A percentile compares a stretch with the other conserved stretches of the same genome.
Conservation (phyloP, 2,113 vertebrate species). For the Paramormyrops kingsleyae region DNA sequence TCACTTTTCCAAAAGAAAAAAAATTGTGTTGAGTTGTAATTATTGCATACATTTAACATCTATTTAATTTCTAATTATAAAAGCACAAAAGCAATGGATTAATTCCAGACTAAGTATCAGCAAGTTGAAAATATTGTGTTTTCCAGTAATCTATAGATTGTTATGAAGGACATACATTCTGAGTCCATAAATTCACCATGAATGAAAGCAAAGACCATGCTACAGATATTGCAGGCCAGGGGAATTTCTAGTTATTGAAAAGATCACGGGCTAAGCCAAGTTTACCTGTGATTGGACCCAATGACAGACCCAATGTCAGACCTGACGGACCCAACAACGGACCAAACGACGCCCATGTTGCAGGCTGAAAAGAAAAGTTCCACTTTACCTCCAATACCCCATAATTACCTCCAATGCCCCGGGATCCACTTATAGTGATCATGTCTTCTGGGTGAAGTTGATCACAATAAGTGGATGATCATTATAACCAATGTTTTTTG, state of each 20-base stretch:
- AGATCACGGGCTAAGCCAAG: not conserved
- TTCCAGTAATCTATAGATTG: not conserved
- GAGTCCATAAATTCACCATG: not conserved
- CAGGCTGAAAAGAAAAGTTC: too few relatives aligned
- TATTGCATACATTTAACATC: slow-evolving; percentile 10
- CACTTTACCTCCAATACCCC: too few relatives aligned
- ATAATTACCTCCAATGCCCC: too few relatives aligned
- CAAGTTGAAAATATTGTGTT: not conserved
- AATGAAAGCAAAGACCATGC: not conserved
- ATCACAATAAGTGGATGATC: too few relatives aligned
- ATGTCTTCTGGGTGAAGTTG: too few relatives aligned
- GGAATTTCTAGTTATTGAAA: not conserved
- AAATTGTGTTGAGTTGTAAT: slow-evolving; percentile 66
- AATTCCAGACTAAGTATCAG: not conserved
- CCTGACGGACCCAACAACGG: too few relatives aligned
- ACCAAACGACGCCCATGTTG: too few relatives aligned
- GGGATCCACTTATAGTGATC: too few relatives aligned
- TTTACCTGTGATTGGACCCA: not conserved
- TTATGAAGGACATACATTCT: not conserved
- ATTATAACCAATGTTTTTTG: too few relatives aligned
- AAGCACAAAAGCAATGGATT: not conserved
- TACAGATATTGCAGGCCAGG: not conserved
- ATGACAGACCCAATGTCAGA: too few relatives aligned
- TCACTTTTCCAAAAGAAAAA: slow-evolving; percentile 69
- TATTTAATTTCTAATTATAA: not conserved